Base-by-base conservation (phyloP, 2,888 invertebrate genomes). In the Lasioglossum oenotherae region DNA sequence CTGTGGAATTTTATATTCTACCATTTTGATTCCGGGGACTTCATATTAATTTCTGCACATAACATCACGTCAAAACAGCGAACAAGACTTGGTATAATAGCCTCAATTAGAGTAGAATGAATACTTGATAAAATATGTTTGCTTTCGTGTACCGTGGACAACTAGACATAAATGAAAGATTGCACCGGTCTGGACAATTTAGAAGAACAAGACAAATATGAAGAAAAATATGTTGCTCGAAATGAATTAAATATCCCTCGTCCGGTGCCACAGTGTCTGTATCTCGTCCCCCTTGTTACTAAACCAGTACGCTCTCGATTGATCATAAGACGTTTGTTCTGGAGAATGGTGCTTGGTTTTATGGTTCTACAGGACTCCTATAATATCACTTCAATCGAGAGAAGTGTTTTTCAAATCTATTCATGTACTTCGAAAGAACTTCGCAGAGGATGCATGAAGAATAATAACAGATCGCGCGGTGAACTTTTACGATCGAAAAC, bases 381-480 rank as follows among this genome's bases (percentile, higher is more conserved):
- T 81, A 81, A 82, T 74, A 82, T 81, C 77, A 67, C 72, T 84
- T 69, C 78, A 78, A 27, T 35, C 16, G 46, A 53, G 49, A 67
- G 53, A 57, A 81, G 73, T 69, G 77, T 69, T 84, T 84, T 71
- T 53, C 49, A 74, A 82, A 82, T 67, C 77, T 78, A 77, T 82
- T 78, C 73, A 60, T 60, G 27, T 23, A 74, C 77, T 35, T n/a
- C 69, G 71, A 41, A 75, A 71, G 19, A 35, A 74, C 69, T 71
- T 67, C 53, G 23, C 53, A 6, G 44, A 27, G 49, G 49, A 71
- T 23, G 5, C 16, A 46, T 12, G 12, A 31, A 31, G 67, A 27
- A 19, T 73, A 44, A 41, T 73, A 16, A 73, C 27, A 19, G 19
- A 27, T 23, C 23, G n/a, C n/a, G n/a, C n/a, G 38, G 19, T 69